phyloP scores from a whole-genome alignment of 2,797 vertebrate genomes.

The Threskiornis aethiopicus region DNA sequence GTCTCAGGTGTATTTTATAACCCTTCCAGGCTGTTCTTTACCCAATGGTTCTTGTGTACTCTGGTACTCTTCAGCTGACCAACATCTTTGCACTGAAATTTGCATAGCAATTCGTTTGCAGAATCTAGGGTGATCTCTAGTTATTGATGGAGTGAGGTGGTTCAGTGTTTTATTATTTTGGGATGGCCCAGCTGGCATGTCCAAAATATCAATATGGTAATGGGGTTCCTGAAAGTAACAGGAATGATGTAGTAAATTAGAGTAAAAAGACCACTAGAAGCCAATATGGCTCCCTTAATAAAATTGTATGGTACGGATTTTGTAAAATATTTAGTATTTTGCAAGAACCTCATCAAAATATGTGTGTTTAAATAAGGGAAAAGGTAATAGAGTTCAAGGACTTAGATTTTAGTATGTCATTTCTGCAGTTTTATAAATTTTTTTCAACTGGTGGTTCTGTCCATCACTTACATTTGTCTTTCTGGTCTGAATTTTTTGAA shows the following conservation, averaged over 20 bases:
- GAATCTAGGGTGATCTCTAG: background rate
- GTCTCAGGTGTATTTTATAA: background rate
- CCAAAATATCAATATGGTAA: background rate
- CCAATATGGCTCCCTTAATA: slow-evolving; percentile 16
- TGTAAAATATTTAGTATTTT: background rate
- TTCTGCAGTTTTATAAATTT: background rate
- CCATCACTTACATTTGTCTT: background rate
- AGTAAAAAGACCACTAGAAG: slow-evolving; percentile 5
- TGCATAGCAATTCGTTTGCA: background rate
- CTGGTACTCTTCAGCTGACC: background rate
- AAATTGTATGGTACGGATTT: background rate
- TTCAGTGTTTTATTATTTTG: background rate
- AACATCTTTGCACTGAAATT: background rate
- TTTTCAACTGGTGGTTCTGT: background rate
- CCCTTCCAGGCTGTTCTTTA: background rate
- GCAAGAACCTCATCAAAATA: background rate
- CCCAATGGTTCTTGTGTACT: background rate
- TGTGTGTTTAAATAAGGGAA: background rate
- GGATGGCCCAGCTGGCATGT: background rate
- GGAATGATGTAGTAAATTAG: background rate
- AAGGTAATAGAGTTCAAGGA: background rate
- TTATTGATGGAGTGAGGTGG: background rate
- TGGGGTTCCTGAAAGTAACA: slow-evolving; percentile 22
- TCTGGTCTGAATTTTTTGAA: background rate
- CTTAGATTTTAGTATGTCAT: background rate